Evolutionary conservation across 2,797 vertebrate species (phyloP), one percentile per base, ranked within the genome.

Genomic region (Acridotheres tristis): DNA sequence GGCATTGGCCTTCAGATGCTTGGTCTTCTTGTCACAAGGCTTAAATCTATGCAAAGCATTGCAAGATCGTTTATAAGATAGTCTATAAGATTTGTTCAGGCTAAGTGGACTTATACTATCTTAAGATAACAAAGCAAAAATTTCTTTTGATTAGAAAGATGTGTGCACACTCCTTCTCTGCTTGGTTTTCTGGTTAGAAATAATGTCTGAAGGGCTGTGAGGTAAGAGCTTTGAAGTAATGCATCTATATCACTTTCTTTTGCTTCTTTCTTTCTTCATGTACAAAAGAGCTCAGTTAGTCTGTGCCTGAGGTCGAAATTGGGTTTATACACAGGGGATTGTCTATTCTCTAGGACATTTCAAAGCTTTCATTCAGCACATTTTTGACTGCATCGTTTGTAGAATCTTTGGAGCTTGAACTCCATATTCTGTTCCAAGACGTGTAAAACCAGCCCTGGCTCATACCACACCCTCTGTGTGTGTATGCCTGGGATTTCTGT

Each of bases 251-350:
- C 40, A 27, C 18, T 89, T 81, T 78, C 73, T 85, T 80, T 73
- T 84, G 26, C 51, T 61, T 84, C 58, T 88, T 87, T 80, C 48
- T 88, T 83, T 61, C 25, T 89, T 75, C 30, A 8, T 62, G 48
- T 94, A 82, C 66, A 92, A 84, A 94, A 91, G 82, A 91, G 76
- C 58, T 91, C 82, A 79, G 67, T 92, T 74, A 72, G 67, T 67
- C 48, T 90, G n/a, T 66, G 83, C 79, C 87, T 73, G 82, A 63
- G 79, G 91, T 96, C 25, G 3, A 83, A 88, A 84, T 16, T 5
- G 38, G 25, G 38, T 95, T 92, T 93, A 59, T 89, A 86, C 63
- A 43, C 43, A 78, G n/a, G 68, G 34, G 38, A 77, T 62, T 80
- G 54, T 80, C 83, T 86, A 1, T 93, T 90, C 82, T 86, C 38